phyloP scores from a whole-genome alignment of 2,888 invertebrate genomes.

The Polymixis flavicincta region DNA sequence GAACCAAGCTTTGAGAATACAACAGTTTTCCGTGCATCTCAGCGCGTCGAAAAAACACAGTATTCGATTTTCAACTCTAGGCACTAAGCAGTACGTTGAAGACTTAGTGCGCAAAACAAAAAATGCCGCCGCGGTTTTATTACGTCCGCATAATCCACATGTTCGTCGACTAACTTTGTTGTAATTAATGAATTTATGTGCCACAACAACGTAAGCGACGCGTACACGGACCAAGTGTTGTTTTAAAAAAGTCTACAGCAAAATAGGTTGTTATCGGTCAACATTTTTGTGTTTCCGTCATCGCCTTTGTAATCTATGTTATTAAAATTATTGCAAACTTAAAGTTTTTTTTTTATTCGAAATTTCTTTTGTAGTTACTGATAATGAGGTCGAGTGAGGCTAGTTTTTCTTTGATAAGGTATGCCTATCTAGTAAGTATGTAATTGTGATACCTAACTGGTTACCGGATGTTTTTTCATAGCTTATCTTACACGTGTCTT shows the following conservation, averaged over 20 bases:
- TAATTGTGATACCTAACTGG: slow-evolving; percentile 6
- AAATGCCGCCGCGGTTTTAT: no score
- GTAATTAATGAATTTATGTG: slow-evolving; percentile 72
- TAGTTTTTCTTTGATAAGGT: slow-evolving; percentile 21
- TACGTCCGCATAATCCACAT: no score
- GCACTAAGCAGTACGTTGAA: no score
- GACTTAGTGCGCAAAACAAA: no score
- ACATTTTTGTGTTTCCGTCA: slow-evolving; percentile 39
- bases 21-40: no score
- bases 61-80: no score
- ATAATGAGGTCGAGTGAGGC: slow-evolving; percentile 26
- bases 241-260: slow-evolving; percentile 11
- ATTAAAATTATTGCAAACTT: slow-evolving; percentile 38
- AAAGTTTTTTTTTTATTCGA: slow-evolving; percentile 21
- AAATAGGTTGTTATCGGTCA: slow-evolving; percentile 45
- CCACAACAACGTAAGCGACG: slow-evolving; percentile 57
- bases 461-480: slow-evolving; percentile 21
- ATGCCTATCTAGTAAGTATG: neutral
- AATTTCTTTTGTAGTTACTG: slow-evolving; percentile 20
- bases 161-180: no score
- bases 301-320: slow-evolving; percentile 41
- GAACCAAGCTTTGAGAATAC: no score
- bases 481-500: slow-evolving; percentile 17
- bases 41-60: no score
- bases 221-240: slow-evolving; percentile 44